phyloP scores from a whole-genome alignment of 2,113 vertebrate genomes.

The Aphelocoma coerulescens region DNA sequence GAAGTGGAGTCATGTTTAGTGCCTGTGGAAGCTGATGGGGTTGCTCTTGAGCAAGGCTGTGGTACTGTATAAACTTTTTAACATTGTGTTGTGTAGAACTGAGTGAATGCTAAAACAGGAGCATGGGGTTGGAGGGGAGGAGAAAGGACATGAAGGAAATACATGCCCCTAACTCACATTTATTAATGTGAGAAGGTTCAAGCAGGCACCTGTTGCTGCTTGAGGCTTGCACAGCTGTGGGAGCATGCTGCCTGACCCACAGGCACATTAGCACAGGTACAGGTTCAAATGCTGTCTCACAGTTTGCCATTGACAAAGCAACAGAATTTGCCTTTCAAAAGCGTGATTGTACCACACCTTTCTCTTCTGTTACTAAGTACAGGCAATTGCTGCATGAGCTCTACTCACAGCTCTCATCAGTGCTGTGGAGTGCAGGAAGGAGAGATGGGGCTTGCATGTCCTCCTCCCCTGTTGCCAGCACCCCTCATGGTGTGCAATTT shows the following conservation, averaged over 20 bases:
- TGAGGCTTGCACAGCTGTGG: neutral
- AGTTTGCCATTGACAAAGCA: neutral
- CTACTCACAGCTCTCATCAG: neutral
- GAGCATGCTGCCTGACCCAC: neutral
- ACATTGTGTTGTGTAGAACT: accelerated
- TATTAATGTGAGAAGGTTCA: neutral
- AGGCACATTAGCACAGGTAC: neutral
- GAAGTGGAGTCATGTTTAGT: neutral
- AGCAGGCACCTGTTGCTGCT: neutral
- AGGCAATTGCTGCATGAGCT: neutral
- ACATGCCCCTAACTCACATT: neutral
- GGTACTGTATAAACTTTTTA: neutral
- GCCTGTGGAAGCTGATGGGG: neutral
- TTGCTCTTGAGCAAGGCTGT: neutral
- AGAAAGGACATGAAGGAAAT: neutral
- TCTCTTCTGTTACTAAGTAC: neutral
- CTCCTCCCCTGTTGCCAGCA: neutral
- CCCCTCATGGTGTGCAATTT: neutral
- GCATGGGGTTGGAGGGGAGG: neutral
- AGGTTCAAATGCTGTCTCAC: neutral
- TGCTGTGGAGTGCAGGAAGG: neutral
- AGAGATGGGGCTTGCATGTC: neutral
- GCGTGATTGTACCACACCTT: neutral
- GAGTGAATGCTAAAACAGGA: neutral
- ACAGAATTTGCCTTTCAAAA: neutral